Evolutionary conservation across 1,140 invertebrate genomes (phyloP).

Genomic region (Steinernema feltiae): DNA sequence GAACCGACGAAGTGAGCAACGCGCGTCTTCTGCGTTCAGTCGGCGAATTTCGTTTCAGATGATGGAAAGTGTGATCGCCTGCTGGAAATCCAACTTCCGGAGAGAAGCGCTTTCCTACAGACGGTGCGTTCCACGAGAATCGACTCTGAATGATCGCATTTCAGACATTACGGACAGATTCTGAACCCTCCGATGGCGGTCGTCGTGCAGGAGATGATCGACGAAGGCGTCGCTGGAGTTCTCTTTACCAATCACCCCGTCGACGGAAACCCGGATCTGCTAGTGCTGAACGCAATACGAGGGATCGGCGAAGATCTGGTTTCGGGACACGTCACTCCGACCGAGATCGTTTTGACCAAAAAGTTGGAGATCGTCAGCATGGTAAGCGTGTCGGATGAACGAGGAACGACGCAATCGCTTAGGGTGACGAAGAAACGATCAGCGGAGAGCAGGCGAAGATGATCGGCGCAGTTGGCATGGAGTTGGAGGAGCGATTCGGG

Average conservation of each 20-base stretch:
- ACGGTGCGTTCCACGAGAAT: conserved; percentile 49
- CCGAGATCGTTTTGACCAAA: conserved; percentile 33
- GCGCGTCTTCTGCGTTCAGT: too few species aligned
- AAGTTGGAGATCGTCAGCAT: conserved; percentile 37
- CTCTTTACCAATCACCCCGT: conserved; percentile 73
- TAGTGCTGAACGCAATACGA: conserved; percentile 73
- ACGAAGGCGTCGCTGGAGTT: conserved; percentile 68
- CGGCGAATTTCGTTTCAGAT: conserved; percentile 58
- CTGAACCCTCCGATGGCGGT: conserved; percentile 69
- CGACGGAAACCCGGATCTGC: conserved; percentile 65
- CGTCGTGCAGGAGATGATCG: conserved; percentile 73
- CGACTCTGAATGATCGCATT: neutral
- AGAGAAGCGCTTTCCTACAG: conserved; percentile 70
- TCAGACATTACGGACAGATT: conserved; percentile 67
- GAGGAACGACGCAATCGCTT: conserved; percentile 1
- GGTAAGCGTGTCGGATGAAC: neutral
- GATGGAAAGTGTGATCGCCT: conserved; percentile 65
- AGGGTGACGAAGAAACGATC: conserved; percentile 14
- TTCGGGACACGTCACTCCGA: conserved; percentile 47
- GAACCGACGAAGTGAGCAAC: conserved; percentile 64
- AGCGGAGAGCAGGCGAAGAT: conserved; percentile 47
- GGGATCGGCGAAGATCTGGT: conserved; percentile 69
- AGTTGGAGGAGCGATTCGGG: conserved; percentile 67
- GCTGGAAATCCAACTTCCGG: conserved; percentile 74
- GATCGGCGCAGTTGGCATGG: conserved; percentile 62